A percentile compares a stretch with the other conserved stretches of the same genome.
phyloP scores from a whole-genome alignment of 1,140 invertebrate genomes.

The Drosophila santomea region DNA sequence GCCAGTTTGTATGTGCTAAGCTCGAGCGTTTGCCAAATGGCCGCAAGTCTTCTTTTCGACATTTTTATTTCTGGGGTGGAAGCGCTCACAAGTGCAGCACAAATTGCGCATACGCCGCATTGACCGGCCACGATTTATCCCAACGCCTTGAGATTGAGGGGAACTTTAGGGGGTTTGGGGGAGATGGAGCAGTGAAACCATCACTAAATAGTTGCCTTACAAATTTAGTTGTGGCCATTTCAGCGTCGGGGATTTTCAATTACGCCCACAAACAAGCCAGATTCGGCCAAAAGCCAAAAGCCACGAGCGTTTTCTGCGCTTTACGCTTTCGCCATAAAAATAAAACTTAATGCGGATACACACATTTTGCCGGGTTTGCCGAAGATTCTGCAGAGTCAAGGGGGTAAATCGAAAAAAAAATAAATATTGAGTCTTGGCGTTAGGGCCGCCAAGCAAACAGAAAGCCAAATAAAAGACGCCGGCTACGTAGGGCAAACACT shows the following conservation, averaged over 20 bases:
- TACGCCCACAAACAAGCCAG: slow-evolving; percentile 61
- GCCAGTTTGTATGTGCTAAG: slow-evolving; percentile 19
- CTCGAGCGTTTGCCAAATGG: slow-evolving; percentile 72
- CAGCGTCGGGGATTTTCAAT: slow-evolving; percentile 65
- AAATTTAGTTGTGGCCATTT: slow-evolving; percentile 70
- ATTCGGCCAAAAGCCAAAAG: slow-evolving; percentile 3
- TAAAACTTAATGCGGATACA: slow-evolving; percentile 69
- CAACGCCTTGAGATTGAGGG: neutral
- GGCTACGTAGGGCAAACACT: slow-evolving; percentile 53
- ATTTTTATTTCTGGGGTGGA: slow-evolving; percentile 61
- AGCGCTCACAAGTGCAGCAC: slow-evolving; percentile 56
- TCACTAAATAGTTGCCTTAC: slow-evolving; percentile 75
- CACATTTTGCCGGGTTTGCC: slow-evolving; percentile 6
- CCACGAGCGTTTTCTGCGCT: slow-evolving; percentile 16
- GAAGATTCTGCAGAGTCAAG: neutral
- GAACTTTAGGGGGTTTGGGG: slow-evolving; percentile 4
- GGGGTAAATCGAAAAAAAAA: slow-evolving; percentile 68
- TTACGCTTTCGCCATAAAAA: slow-evolving; percentile 73
- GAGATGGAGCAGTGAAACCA: slow-evolving; percentile 11
- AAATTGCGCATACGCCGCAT: slow-evolving; percentile 77
- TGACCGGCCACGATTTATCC: slow-evolving; percentile 16
- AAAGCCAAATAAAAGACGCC: slow-evolving; percentile 56
- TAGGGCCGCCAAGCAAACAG: slow-evolving; percentile 63
- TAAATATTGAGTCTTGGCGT: slow-evolving; percentile 79
- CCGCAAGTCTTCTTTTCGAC: slow-evolving; percentile 73